Base-by-base conservation (phyloP, 2,113 vertebrate species). In the Paracanthobrama guichenoti region DNA sequence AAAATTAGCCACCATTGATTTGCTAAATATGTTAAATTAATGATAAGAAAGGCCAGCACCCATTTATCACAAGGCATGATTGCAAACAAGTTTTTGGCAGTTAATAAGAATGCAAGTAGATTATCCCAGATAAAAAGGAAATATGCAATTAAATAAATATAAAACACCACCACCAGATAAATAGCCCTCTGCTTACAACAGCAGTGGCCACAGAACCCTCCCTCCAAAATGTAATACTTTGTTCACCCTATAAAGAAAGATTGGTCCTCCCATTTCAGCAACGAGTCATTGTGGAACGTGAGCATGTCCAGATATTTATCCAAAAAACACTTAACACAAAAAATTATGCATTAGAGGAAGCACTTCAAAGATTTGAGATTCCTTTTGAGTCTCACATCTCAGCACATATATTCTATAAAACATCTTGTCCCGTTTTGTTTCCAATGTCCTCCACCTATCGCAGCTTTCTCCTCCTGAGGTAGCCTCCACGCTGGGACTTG, bases 391-490 rank as follows among this genome's bases (percentile, higher is more conserved):
- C 71, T 84, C 71, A 77, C 84, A 88, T 79, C 85, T 79, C 80
- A 73, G 83, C 62, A 73, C 78, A n/a, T 81, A n/a, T 10, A 44
- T 48, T 71, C 26, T 44, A 78, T 59, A 50, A 88, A 50, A 78
- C 53, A 66, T 73, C 57, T 77, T 18, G 62, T 81, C 50, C 24
- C 2, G 46, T 71, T 66, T 53, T 2, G 6, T 82, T 28, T 59
- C 50, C 13, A 16, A 76, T 46, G 22, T 31, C 11, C 20, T 42
- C 9, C 3, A 59, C 28, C 77, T 85, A 88, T 81, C 83, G 94
- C 89, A 95, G 92, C 91, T 96, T 97, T 86, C 84, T 85, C 88
- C 96, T 96, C 64, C 94, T 95, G 60, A 97, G 89, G 86, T 91
- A 94, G 39, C 86, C 95, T 16, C 93, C 94, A 18, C 96, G 95